Evolutionary conservation across 2,888 invertebrate species (phyloP), one percentile per base, ranked within the genome.

Genomic region (Callyntrura guangdongensis): DNA sequence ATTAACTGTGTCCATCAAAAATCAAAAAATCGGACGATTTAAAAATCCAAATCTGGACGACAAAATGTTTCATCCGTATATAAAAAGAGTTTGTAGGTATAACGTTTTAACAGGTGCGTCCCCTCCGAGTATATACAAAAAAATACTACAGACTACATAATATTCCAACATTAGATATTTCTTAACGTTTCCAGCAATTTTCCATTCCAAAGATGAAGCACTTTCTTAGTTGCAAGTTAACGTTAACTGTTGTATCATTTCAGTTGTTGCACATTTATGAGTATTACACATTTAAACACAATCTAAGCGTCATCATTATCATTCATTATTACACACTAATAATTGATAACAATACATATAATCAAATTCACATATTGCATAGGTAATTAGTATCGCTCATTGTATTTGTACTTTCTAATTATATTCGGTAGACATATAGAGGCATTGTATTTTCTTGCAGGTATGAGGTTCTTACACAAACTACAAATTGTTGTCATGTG

Each of bases 51-150:
- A 74, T 20, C 20, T 77, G 3, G 20, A 47, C 17, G 14, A 49
- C 20, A 56, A 56, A 56, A n/a, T n/a, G 9, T 0, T 56, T 1
- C 17, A n/a, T 56, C n/a, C 45, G n/a, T n/a, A n/a, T n/a, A n/a
- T 49, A 47, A 49, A 49, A 49, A 49, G 20, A 49, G 47, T 8
- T 22, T 64, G 17, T 64, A 20, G 11, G 14, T 17, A 59, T 49
- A 20, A 64, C 47, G 45, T 82, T 59, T 25, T 69, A 74, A 67
- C 67, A 82, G 82, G 88, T 88, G 88, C 88, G 81, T 82, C 81
- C 87, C 88, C 88, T 88, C 88, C 88, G 88, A 88, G 88, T 82
- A 61, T 17, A 82, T 25, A 53, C 49, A 53, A 85, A 47, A 81
- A 86, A 20, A n/a, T 17, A 25, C 47, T 84, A 67, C 45, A 67